These are phyloP conservation scores for Coptodon rendalli DNA, from an alignment of 2,113 vertebrate genomes.

Conservation along the genomic window DNA sequence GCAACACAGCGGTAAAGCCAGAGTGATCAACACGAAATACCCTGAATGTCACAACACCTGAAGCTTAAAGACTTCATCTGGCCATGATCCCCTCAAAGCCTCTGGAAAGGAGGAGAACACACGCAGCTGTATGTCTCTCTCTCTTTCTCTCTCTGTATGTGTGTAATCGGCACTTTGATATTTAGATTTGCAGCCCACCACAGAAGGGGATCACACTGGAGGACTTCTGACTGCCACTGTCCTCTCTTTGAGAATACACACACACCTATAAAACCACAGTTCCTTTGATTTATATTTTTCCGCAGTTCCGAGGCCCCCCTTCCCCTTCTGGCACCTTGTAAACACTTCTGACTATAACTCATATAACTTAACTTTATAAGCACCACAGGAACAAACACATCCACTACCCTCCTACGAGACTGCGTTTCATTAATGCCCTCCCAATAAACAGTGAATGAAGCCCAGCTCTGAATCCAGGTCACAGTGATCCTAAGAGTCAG, in stretches of 20 bases:
- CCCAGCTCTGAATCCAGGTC: neutral
- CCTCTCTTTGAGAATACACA: neutral
- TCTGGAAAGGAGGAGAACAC: neutral
- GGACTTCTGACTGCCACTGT: constrained; percentile 1
- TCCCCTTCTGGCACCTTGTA: constrained; percentile 6
- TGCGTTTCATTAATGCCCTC: neutral
- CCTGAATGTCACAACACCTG: constrained; percentile 9
- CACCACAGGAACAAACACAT: neutral
- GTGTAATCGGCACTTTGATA: constrained; percentile 18
- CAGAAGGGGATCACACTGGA: constrained; percentile 9
- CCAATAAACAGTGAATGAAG: neutral
- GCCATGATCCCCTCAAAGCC: neutral
- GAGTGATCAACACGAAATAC: neutral
- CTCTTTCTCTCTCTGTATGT: neutral
- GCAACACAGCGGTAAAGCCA: neutral
- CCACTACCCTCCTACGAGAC: neutral
- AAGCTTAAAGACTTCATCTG: neutral
- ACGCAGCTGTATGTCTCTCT: neutral
- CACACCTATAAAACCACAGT: neutral
- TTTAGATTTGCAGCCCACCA: constrained; percentile 26
- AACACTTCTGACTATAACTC: neutral
- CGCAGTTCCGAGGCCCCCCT: neutral
- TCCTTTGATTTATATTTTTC: neutral
- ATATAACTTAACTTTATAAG: constrained; percentile 10
- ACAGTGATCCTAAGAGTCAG: neutral